Conservation (phyloP, 2,888 invertebrate genomes). For the Girardia tigrina region DNA sequence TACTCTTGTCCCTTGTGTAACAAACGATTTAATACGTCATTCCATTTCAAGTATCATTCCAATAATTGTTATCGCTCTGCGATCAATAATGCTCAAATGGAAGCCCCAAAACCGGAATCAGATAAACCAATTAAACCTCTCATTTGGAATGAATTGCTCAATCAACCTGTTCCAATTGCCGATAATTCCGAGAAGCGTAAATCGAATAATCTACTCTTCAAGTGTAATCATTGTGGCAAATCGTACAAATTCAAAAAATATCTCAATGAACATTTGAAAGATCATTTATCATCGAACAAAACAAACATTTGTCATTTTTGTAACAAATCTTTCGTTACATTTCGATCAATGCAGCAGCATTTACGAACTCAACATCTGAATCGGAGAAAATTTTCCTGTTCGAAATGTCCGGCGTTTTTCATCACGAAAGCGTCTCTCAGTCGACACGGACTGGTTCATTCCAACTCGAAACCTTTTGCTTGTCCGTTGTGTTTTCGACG, state of each 20-base stretch:
- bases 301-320: conserved; percentile 20
- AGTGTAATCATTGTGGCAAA: conserved; percentile 20
- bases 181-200: neutral
- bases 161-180: neutral
- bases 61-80: neutral
- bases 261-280: conserved; percentile 26
- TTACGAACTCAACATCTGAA: conserved; percentile 26
- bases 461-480: neutral
- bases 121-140: neutral
- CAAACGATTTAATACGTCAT: conserved; percentile 27
- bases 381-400: neutral
- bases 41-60: conserved; percentile 27
- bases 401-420: conserved; percentile 24
- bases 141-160: conserved; percentile 6
- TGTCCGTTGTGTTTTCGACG: conserved; percentile 24
- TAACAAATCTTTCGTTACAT: conserved; percentile 21
- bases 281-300: neutral
- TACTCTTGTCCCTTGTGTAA: conserved; percentile 24
- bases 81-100: neutral
- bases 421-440: conserved; percentile 14
- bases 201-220: neutral
- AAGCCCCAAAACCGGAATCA: neutral
- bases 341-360: conserved; percentile 4
- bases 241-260: conserved; percentile 27
- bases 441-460: conserved; percentile 28